Conservation (phyloP, 2,888 invertebrate species). For the Syrista parreyssii region DNA sequence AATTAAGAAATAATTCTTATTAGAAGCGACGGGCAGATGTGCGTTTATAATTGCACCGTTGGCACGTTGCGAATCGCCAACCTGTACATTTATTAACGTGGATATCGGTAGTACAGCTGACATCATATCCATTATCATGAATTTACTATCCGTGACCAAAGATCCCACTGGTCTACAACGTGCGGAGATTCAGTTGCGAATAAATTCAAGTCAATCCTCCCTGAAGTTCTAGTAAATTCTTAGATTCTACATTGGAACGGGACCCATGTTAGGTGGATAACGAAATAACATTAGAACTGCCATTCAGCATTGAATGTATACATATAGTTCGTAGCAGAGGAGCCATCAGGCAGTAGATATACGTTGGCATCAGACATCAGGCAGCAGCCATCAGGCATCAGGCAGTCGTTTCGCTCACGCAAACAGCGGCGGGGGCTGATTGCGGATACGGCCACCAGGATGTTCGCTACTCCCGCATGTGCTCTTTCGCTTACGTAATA, state of each 20-base stretch:
- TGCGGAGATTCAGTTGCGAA: background rate
- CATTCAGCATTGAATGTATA: background rate
- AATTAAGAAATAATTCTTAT: conserved; percentile 38
- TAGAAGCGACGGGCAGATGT: background rate
- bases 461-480: conserved; percentile 28
- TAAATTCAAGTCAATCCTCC: background rate
- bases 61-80: background rate
- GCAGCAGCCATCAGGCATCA: background rate
- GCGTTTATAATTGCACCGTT: background rate
- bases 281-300: background rate
- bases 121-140: background rate
- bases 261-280: background rate
- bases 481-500: conserved; percentile 32
- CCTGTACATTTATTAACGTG: background rate
- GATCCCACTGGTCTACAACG: background rate
- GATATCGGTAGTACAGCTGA: background rate
- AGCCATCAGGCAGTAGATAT: background rate
- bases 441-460: conserved; percentile 26
- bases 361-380: background rate
- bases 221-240: background rate
- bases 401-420: conserved; percentile 14
- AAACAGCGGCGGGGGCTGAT: conserved; percentile 19
- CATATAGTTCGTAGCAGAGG: background rate
- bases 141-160: background rate
- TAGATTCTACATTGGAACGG: background rate